Base-by-base conservation (phyloP, 30 jellyfish, hydroid and myxozoan genomes). In the Turritopsis rubra region DNA sequence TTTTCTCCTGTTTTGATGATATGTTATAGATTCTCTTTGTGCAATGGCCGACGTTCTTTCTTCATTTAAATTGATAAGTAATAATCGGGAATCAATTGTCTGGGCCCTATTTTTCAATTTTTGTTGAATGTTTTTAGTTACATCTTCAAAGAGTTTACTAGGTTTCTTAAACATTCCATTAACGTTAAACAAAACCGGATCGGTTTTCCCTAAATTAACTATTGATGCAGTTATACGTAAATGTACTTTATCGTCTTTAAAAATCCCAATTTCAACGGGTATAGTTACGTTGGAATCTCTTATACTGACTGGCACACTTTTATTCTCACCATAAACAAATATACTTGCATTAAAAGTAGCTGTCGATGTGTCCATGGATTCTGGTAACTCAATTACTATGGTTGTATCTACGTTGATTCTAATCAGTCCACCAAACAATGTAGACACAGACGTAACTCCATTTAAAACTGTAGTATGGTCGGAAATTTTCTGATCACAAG, bases 311-410 rank as follows among this genome's bases (percentile, higher is more conserved):
- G 28, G 28, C 16, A 71, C 86, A 1, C 21, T 16, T 13, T 21
- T 75, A 17, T 21, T 17, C 18, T 71, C 52, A 1, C 82, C 96
- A 77, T 81, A 88, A 29, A 88, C 53, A 1, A 27, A 28, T 22
- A 88, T 5, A 0, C 88, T 18, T 52, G 82, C 90, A 28, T 83
- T 88, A 75, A 88, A 82, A 21, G 53, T 31, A 54, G 85, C 88
- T 60, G 75, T 19, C 1, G 54, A 52, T 1, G 21, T 20, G 1
- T 71, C 80, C 23, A 27, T 9, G 0, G 77, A 68, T 68, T 23
- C 77, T 0, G 77, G 77, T 19, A 68, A 22, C 17, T 68, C 30
- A 23, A 68, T 19, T 0, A 9, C 30, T 0, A 68, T 68, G 77
- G 19, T 27, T 7, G 77, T 68, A n/a, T 16, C 77, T 0, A 22